Base-by-base conservation (phyloP, 2,797 vertebrate genomes). In the Serranus cabrilla region DNA sequence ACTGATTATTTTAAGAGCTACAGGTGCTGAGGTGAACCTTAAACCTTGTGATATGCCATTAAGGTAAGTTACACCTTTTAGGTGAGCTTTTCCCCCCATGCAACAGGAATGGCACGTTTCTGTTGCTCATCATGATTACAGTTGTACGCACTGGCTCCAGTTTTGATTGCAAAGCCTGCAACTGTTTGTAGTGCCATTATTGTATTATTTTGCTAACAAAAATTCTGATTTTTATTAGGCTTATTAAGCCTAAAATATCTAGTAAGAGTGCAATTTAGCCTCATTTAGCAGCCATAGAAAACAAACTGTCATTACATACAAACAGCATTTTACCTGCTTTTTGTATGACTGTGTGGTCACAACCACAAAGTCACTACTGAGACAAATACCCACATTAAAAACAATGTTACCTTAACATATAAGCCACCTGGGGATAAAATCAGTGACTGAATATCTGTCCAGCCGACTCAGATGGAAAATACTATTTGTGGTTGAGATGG, bases 391-490 rank as follows among this genome's bases (percentile, higher is more conserved):
- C 20, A 6, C 2, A 20, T 10, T 20, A 14, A 60, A 52, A 63
- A 12, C 5, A 51, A 55, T 68, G 37, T 12, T 11, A 52, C 27
- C 18, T 34, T 16, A 42, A 7, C 17, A 69, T 20, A 25, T 23
- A 45, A 52, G 27, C 25, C 40, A 47, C 58, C 43, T 17, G 40
- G 54, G 74, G 70, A 13, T 64, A 43, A n/a, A 18, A 21, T 70
- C 3, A 14, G 16, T 40, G 34, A 21, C 27, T 51, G 11, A 14
- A 25, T 17, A 45, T 49, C 42, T 66, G 50, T 21, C 6, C 21
- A 55, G 31, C 56, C 23, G 39, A 16, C 37, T 61, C 55, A 61
- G 43, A 66, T 16, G 12, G 65, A 78, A 83, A 76, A 72, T 34
- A 18, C 40, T 18, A 23, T 17, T 14, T 11, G 1, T 55, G 23